A percentile compares a stretch with the other conserved stretches of the same genome.
Conservation (phyloP, 2,797 vertebrate species). For the Hydrocynus forskahlii region DNA sequence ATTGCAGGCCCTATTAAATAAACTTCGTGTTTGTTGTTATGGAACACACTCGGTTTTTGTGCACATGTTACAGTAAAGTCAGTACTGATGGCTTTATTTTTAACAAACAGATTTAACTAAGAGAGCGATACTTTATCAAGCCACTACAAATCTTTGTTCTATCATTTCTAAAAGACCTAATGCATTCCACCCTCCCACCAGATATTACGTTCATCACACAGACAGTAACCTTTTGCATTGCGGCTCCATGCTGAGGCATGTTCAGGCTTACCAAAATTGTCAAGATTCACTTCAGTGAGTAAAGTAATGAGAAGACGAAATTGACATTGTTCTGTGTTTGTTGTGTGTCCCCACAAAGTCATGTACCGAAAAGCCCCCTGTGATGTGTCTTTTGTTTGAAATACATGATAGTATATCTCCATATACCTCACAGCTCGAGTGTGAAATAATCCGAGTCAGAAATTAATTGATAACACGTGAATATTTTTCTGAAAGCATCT, state of each 20-base stretch:
- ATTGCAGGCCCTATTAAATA: not conserved
- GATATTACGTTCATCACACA: constrained; percentile 68
- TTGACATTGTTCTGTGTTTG: constrained; percentile 57
- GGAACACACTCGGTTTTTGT: not conserved
- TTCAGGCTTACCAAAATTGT: constrained; percentile 59
- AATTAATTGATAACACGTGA: constrained; percentile 45
- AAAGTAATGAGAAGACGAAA: constrained; percentile 58
- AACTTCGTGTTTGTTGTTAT: not conserved
- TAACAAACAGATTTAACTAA: not conserved
- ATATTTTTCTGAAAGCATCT: constrained; percentile 31
- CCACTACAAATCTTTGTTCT: not conserved
- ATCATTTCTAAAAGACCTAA: not conserved
- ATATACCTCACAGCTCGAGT: constrained; percentile 52
- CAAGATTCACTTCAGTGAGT: constrained; percentile 59
- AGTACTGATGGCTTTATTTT: not conserved
- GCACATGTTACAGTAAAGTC: not conserved
- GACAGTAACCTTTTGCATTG: constrained; percentile 66
- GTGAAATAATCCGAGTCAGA: constrained; percentile 36
- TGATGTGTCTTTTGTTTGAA: constrained; percentile 40
- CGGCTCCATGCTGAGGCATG: constrained; percentile 60
- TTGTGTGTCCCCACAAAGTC: constrained; percentile 24
- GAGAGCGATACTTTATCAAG: not conserved
- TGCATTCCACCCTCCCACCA: constrained; percentile 60
- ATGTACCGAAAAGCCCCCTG: constrained; percentile 34
- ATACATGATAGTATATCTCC: constrained; percentile 37